Evolutionary conservation across 2,797 vertebrate species (phyloP).

Genomic region (Rallus crepitans): DNA sequence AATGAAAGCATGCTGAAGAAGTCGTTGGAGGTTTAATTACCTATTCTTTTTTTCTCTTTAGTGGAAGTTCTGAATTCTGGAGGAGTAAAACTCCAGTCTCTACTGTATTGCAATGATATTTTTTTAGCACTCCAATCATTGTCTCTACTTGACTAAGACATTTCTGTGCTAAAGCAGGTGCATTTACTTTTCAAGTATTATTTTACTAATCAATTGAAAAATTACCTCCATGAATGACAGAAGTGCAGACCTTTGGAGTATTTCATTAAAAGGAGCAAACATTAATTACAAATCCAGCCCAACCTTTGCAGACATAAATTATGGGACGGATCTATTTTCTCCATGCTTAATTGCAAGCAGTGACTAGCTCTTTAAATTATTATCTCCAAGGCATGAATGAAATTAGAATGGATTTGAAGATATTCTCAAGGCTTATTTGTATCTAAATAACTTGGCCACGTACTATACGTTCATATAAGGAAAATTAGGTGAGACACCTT

Average conservation of each 20-base stretch:
- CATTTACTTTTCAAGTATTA: constrained; percentile 96
- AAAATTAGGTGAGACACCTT: background rate
- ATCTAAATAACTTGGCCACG: constrained; percentile 33
- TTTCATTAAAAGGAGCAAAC: constrained; percentile 88
- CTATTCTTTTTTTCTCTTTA: constrained; percentile 65
- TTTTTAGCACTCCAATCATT: constrained; percentile 82
- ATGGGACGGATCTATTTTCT: constrained; percentile 91
- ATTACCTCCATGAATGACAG: constrained; percentile 93
- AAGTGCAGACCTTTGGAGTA: constrained; percentile 87
- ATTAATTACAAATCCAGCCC: constrained; percentile 86
- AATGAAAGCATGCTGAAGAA: constrained; percentile 60
- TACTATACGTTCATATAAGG: background rate
- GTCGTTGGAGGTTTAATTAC: constrained; percentile 74
- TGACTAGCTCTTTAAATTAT: constrained; percentile 91
- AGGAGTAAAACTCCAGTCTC: constrained; percentile 74
- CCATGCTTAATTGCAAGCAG: constrained; percentile 90
- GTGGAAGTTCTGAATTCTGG: constrained; percentile 76
- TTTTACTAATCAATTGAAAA: constrained; percentile 95
- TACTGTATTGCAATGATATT: constrained; percentile 79
- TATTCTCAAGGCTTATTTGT: constrained; percentile 63
- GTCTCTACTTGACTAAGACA: constrained; percentile 90
- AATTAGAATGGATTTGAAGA: constrained; percentile 88
- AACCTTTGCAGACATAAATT: constrained; percentile 90
- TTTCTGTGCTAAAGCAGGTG: constrained; percentile 86
- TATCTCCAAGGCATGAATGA: constrained; percentile 90